Conservation (phyloP, 1,140 invertebrate species). For the Bombus superbus region DNA sequence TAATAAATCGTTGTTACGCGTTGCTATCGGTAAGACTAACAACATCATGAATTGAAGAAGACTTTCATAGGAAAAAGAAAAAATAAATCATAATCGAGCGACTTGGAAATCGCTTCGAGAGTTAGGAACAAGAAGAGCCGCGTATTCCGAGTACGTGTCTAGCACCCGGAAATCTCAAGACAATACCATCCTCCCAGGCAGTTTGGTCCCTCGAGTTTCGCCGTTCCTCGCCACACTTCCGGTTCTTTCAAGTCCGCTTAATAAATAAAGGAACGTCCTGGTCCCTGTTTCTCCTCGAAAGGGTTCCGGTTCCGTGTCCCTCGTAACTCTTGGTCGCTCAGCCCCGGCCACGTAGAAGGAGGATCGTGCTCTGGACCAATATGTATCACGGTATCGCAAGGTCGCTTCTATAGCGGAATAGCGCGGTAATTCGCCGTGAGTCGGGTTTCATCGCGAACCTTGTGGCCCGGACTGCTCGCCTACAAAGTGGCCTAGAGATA, state of each 20-base stretch:
- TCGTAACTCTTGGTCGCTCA: conserved; percentile 31
- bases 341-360: neutral
- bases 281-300: neutral
- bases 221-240: conserved; percentile 9
- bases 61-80: too few relatives aligned
- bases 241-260: conserved; percentile 29
- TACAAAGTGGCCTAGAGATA: conserved; percentile 29
- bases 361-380: conserved; percentile 14
- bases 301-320: neutral
- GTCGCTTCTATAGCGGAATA: conserved; percentile 17
- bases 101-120: too few relatives aligned
- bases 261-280: conserved; percentile 9
- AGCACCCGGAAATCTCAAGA: too few relatives aligned
- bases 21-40: too few relatives aligned
- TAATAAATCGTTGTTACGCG: too few relatives aligned
- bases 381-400: conserved; percentile 49
- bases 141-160: too few relatives aligned
- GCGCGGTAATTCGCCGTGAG: conserved; percentile 44
- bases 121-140: too few relatives aligned
- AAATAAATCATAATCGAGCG: too few relatives aligned
- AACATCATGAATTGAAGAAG: too few relatives aligned
- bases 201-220: neutral
- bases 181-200: too few relatives aligned
- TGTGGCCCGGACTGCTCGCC: neutral
- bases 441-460: conserved; percentile 42